Percentiles rank a stretch among this genome's conserved stretches.
Conservation (phyloP, 2,113 vertebrate genomes). For the Tupaia chinensis region DNA sequence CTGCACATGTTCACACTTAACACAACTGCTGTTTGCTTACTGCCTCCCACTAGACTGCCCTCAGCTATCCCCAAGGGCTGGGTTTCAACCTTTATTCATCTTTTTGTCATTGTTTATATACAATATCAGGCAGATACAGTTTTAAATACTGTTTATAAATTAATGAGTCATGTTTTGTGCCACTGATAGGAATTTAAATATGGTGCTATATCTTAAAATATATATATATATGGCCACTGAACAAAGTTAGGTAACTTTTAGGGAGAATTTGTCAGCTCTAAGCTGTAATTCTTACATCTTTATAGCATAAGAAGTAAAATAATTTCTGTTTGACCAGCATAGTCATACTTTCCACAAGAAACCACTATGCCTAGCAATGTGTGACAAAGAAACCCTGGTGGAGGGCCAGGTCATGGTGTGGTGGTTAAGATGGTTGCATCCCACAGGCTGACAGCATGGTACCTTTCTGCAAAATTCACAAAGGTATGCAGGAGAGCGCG, state of each 20-base stretch:
- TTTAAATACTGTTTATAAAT: neutral
- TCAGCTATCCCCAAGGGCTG: neutral
- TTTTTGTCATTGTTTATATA: neutral
- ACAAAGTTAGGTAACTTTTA: neutral
- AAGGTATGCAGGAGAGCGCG: neutral
- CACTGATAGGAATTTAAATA: neutral
- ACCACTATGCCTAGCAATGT: neutral
- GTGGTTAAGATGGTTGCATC: too few species aligned
- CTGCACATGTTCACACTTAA: accelerated
- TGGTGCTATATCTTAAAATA: neutral
- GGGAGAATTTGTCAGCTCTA: neutral
- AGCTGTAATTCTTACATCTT: neutral
- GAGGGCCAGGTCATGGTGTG: neutral
- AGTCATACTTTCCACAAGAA: neutral
- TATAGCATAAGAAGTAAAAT: neutral
- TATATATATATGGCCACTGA: neutral
- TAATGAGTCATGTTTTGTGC: neutral
- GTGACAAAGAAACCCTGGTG: slow-evolving; percentile 2
- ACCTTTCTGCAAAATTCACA: neutral
- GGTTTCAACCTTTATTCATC: neutral
- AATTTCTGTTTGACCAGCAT: neutral
- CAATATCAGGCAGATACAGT: neutral
- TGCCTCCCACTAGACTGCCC: neutral
- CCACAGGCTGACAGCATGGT: too few species aligned
- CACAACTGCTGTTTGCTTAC: neutral